Evolutionary conservation across 2,113 vertebrate genomes (phyloP), one percentile per base, ranked within the genome.

Genomic region (Stegastes partitus): DNA sequence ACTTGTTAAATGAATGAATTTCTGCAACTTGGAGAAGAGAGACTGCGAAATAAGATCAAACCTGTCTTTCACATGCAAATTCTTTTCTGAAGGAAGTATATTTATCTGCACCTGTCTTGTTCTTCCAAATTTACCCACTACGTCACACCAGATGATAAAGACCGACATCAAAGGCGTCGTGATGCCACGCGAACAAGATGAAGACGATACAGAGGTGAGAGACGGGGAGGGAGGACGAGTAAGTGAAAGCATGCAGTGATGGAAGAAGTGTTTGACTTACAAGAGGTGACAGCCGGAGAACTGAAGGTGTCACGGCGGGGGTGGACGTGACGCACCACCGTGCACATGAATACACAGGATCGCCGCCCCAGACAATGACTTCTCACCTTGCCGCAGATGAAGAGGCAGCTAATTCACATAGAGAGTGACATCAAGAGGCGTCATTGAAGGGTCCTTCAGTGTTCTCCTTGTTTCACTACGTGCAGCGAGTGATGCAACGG

Each of bases 191-290:
- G 22, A 63, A 50, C 23, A 45, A 67, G 56, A 47, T 11, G 49
- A 5, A 0, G 19, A 50, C 22, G 57, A 34, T 10, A 21, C 31
- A 73, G 42, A 67, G n/a, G 39, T n/a, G 6, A 2, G 3, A 18
- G 2, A 7, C 22, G n/a, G 12, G 23, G 15, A 11, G 8, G 11
- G 7, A 49, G 2, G 16, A 63, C 10, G 61, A 19, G 11, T n/a
- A 23, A 49, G 37, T 11, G 31, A 51, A 31, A 21, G 67, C 3
- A 51, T 47, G 51, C 1, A 3, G 62, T 47, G 58, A 74, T 11
- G 37, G 59, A 74, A 19, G 57, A 42, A n/a, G 53, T 23, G 69
- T 79, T 26, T 56, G 70, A 75, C 54, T 50, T 47, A 64, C 23
- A 11, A 1, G 51, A 56, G 57, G 39, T 65, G 77, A 70, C 69